A percentile compares a stretch with the other conserved stretches of the same genome.
phyloP scores from a whole-genome alignment of 2,113 vertebrate species.

The Malurus alboscapulatus region DNA sequence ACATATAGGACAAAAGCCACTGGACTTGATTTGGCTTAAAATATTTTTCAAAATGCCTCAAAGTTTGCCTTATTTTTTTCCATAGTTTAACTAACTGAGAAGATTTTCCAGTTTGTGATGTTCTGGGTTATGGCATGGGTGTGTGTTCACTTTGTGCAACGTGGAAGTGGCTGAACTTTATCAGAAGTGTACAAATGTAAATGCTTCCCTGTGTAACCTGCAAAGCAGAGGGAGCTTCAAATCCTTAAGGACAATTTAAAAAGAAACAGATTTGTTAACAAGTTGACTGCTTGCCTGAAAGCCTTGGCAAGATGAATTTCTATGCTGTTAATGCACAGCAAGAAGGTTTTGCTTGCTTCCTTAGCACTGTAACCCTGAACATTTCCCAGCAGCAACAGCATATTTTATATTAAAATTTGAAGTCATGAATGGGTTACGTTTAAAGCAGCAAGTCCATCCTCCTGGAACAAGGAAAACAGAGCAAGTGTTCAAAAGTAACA shows the following conservation, averaged over 20 bases:
- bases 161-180: background rate
- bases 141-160: fast-evolving
- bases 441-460: background rate
- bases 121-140: fast-evolving
- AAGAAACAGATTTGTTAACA: background rate
- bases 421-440: background rate
- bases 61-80: background rate
- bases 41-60: background rate
- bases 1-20: background rate
- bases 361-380: background rate
- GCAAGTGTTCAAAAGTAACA: background rate
- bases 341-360: background rate
- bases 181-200: background rate
- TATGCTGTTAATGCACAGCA: background rate
- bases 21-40: background rate
- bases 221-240: background rate
- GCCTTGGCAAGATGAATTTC: background rate
- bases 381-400: background rate
- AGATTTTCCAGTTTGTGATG: background rate
- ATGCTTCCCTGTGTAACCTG: background rate
- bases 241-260: background rate
- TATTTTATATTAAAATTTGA: background rate
- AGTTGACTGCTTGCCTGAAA: background rate
- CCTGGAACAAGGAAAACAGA: background rate
- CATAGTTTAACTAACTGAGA: background rate